A percentile compares a stretch with the other conserved stretches of the same genome.
phyloP scores from a whole-genome alignment of 2,113 vertebrate species.

The Dicaeum eximium region DNA sequence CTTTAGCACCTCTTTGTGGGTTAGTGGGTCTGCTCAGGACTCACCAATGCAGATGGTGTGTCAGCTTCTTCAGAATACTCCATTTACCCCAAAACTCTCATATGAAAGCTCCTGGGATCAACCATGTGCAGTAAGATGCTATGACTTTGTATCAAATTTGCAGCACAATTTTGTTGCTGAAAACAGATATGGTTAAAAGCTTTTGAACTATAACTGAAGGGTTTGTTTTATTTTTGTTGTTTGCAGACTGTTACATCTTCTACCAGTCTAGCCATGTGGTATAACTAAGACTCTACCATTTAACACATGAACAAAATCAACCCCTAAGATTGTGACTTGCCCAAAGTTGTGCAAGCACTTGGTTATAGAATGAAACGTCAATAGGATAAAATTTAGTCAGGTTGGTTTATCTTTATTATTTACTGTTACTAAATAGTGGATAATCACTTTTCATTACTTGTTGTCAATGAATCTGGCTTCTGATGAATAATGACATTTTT shows the following conservation, averaged over 20 bases:
- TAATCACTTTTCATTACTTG: not conserved
- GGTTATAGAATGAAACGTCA: not conserved
- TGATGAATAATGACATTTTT: not conserved
- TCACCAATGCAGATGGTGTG: not conserved
- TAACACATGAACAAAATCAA: not conserved
- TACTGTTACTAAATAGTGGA: not conserved
- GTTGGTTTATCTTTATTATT: not conserved
- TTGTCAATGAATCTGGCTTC: not conserved
- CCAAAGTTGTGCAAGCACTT: not conserved
- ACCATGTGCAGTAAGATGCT: rapidly evolving
- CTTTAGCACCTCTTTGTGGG: not conserved
- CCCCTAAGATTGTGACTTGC: not conserved
- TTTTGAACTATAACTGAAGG: not conserved
- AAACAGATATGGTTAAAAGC: not conserved
- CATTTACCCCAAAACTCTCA: not conserved
- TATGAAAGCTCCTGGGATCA: not conserved
- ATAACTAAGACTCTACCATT: not conserved
- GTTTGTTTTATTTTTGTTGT: not conserved
- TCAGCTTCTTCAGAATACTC: not conserved
- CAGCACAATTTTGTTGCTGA: not conserved
- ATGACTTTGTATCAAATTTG: not conserved
- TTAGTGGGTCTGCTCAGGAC: not conserved
- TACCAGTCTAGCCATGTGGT: not conserved
- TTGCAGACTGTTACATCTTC: not conserved
- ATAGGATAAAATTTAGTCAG: not conserved